Conservation (phyloP, 2,888 invertebrate species). For the Nysson spinosus region DNA sequence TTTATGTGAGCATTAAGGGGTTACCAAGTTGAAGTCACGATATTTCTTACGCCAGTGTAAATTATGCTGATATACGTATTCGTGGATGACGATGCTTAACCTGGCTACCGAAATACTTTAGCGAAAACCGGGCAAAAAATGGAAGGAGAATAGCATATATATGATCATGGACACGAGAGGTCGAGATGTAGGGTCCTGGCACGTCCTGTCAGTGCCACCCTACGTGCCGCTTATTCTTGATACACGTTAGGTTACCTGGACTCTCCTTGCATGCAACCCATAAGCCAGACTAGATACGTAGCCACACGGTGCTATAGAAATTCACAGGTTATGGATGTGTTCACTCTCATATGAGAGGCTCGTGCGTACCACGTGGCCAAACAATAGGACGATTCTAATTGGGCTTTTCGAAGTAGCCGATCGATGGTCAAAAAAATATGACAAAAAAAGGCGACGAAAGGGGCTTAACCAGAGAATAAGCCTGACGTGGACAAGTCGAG, state of each 20-base stretch:
- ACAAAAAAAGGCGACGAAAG: conserved; percentile 69
- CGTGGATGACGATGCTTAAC: too few species aligned
- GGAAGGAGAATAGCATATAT: too few species aligned
- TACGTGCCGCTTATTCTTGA: background rate
- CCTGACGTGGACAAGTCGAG: conserved; percentile 32
- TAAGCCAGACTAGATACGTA: background rate
- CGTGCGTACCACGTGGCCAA: conserved; percentile 76
- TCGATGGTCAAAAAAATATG: conserved; percentile 62
- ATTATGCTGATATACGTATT: too few species aligned
- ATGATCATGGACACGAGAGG: background rate
- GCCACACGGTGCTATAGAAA: background rate
- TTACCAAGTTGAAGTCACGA: too few species aligned
- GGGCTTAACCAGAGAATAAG: conserved; percentile 57
- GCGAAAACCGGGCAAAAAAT: too few species aligned
- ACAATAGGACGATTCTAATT: conserved; percentile 77
- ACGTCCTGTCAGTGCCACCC: background rate
- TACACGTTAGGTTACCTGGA: background rate
- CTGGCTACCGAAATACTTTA: too few species aligned
- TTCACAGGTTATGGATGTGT: conserved; percentile 20
- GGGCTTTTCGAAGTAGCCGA: conserved; percentile 70
- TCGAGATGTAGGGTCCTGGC: background rate
- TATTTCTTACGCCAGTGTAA: too few species aligned
- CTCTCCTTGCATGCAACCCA: background rate
- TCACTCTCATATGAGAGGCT: conserved; percentile 60
- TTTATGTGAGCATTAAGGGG: too few species aligned